Evolutionary conservation across 2,888 invertebrate genomes (phyloP).

Genomic region (Nemoura dubitans): DNA sequence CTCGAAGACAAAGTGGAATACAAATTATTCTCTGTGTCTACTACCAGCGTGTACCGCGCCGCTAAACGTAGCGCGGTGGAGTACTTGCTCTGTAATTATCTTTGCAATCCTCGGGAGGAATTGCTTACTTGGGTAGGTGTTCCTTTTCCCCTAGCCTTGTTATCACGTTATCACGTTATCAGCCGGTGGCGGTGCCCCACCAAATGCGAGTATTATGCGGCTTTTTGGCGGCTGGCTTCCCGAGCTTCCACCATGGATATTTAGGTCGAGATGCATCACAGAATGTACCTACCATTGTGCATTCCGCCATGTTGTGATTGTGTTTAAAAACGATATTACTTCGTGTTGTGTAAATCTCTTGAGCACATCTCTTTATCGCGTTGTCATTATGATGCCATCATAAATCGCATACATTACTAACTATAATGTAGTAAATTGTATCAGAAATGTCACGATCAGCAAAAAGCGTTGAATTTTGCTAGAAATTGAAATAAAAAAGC

Average conservation of each 20-base stretch:
- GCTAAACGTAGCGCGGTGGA: not conserved
- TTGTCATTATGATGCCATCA: not conserved
- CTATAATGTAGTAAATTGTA: not conserved
- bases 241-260: not conserved
- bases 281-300: not conserved
- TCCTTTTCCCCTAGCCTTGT: no score
- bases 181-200: not conserved
- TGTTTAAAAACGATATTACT: not conserved
- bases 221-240: not conserved
- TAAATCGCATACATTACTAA: not conserved
- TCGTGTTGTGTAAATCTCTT: not conserved
- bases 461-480: not conserved
- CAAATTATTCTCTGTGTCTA: not conserved
- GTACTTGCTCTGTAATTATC: not conserved
- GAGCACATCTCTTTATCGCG: not conserved
- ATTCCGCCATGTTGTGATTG: not conserved
- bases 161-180: not conserved
- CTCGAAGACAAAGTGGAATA: constrained; percentile 4
- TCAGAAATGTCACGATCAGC: not conserved
- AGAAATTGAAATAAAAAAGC: not conserved
- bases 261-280: no score
- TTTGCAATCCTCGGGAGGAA: not conserved
- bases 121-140: not conserved
- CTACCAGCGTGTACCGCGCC: not conserved
- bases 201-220: not conserved